phyloP scores from a whole-genome alignment of 2,888 invertebrate genomes.

The Parnassius glacialis region DNA sequence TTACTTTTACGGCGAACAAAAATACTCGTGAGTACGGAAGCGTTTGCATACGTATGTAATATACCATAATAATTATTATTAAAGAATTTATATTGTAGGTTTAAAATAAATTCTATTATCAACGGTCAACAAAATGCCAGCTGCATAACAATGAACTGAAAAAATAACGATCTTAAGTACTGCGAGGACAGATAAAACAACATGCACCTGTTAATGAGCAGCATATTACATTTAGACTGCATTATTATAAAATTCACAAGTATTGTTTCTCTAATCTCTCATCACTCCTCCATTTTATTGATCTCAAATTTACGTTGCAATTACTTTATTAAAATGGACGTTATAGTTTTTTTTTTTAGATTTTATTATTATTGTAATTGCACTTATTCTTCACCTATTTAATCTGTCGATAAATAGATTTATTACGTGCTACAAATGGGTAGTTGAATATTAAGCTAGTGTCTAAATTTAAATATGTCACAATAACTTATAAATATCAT shows the following conservation, averaged over 20 bases:
- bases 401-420: constrained; percentile 47
- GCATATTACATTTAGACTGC: too few species aligned
- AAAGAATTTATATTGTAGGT: not conserved
- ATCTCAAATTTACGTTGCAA: constrained; percentile 46
- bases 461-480: constrained; percentile 23
- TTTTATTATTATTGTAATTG: constrained; percentile 67
- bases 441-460: constrained; percentile 36
- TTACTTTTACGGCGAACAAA: constrained; percentile 15
- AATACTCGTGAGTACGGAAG: not conserved
- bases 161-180: constrained; percentile 28
- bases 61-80: too few species aligned
- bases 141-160: constrained; percentile 28
- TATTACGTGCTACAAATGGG: constrained; percentile 39
- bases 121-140: constrained; percentile 14
- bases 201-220: too few species aligned
- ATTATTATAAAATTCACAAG: too few species aligned
- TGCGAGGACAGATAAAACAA: not conserved
- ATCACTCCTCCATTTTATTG: constrained; percentile 37
- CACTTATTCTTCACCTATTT: constrained; percentile 64
- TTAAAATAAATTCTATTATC: not conserved
- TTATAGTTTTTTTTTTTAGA: constrained; percentile 50
- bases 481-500: constrained; percentile 3
- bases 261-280: too few species aligned
- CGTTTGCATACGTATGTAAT: too few species aligned
- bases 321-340: constrained; percentile 69